Percentiles rank a stretch among this genome's conserved stretches.
These are phyloP conservation scores for Bugula neritina DNA, from an alignment of 2,888 invertebrate genomes.

Conservation along the genomic window DNA sequence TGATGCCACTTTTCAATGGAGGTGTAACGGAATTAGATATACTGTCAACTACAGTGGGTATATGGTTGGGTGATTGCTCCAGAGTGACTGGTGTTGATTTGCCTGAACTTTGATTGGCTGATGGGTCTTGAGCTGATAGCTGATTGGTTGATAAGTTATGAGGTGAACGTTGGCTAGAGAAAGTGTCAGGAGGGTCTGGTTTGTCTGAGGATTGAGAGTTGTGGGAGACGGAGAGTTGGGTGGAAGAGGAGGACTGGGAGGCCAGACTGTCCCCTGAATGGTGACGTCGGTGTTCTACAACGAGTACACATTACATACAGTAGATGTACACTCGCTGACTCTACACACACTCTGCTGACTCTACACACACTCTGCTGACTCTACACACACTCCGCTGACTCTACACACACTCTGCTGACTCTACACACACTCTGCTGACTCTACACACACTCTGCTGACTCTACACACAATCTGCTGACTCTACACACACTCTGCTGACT, in stretches of 20 bases:
- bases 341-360: too few relatives aligned
- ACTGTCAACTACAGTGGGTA: conserved; percentile 4
- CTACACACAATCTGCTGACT: too few relatives aligned
- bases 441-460: too few relatives aligned
- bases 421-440: too few relatives aligned
- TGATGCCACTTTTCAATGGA: background rate
- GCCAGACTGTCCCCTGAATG: conserved; percentile 14
- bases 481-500: too few relatives aligned
- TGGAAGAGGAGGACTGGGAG: conserved; percentile 19
- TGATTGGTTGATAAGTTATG: background rate
- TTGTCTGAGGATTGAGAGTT: conserved; percentile 11
- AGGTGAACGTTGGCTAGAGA: background rate
- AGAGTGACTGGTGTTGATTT: background rate
- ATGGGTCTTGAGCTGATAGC: background rate
- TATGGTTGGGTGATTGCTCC: background rate
- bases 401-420: too few relatives aligned
- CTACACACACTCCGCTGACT: too few relatives aligned
- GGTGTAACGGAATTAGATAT: background rate
- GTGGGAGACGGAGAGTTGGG: conserved; percentile 11
- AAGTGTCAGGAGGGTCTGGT: background rate
- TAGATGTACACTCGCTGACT: too few relatives aligned
- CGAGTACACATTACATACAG: background rate
- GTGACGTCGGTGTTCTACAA: conserved; percentile 10
- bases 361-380: too few relatives aligned
- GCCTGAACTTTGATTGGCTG: conserved; percentile 1